phyloP scores from a whole-genome alignment of 2,888 invertebrate genomes.

The Drosophila buzzatii region DNA sequence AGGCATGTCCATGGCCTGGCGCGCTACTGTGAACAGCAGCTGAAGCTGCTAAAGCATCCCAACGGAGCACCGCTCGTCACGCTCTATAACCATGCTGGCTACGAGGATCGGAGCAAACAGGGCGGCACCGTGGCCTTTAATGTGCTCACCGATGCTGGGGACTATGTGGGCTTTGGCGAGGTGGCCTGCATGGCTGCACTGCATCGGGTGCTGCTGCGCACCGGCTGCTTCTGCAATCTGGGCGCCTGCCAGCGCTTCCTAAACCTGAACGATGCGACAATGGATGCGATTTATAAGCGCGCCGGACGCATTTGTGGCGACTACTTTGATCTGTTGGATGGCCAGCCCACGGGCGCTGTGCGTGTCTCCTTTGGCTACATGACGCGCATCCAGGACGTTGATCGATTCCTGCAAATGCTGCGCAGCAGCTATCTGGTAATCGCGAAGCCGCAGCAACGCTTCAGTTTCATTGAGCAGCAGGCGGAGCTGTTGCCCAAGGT shows the following conservation, averaged over 20 bases:
- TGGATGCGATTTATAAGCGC: constrained; percentile 90
- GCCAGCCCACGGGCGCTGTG: constrained; percentile 95
- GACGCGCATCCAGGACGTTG: constrained; percentile 91
- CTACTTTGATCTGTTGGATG: constrained; percentile 92
- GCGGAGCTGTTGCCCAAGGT: constrained; percentile 66
- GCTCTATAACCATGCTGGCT: constrained; percentile 91
- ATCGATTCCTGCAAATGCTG: constrained; percentile 90
- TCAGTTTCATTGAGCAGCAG: constrained; percentile 62
- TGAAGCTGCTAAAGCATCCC: constrained; percentile 88
- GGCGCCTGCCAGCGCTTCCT: constrained; percentile 96
- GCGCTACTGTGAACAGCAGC: constrained; percentile 89
- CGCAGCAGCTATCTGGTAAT: constrained; percentile 89
- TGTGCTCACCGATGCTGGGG: constrained; percentile 90
- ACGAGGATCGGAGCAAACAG: constrained; percentile 88
- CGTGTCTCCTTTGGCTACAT: constrained; percentile 97
- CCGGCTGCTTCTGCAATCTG: constrained; percentile 98
- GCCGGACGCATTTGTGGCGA: constrained; percentile 97
- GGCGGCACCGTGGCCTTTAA: constrained; percentile 96
- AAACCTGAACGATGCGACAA: constrained; percentile 88
- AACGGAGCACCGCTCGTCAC: constrained; percentile 90
- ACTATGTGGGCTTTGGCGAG: constrained; percentile 95
- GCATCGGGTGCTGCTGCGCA: constrained; percentile 93
- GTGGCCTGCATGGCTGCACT: constrained; percentile 95
- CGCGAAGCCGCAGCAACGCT: constrained; percentile 60
- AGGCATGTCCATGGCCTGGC: constrained; percentile 92